These are phyloP conservation scores for Megaceryle maxima DNA, from an alignment of 2,113 vertebrate genomes.

Conservation along the genomic window DNA sequence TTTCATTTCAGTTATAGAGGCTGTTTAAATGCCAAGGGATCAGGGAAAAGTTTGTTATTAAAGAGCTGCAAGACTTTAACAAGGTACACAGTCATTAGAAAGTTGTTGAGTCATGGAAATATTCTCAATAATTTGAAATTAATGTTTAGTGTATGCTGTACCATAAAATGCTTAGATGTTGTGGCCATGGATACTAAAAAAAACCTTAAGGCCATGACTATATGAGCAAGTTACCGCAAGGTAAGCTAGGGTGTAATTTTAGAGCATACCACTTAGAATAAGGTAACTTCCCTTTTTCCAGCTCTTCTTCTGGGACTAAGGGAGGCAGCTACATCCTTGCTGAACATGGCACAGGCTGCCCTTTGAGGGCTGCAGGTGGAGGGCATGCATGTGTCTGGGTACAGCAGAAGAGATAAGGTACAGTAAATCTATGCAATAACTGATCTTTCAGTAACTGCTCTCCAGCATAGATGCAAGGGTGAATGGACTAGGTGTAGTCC, in stretches of 20 bases:
- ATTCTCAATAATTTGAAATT: slow-evolving; percentile 64
- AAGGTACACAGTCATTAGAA: slow-evolving; percentile 47
- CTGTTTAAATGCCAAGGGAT: slow-evolving; percentile 43
- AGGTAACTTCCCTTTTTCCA: slow-evolving; percentile 17
- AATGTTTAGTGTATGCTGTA: slow-evolving; percentile 41
- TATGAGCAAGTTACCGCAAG: slow-evolving; percentile 46
- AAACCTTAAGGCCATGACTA: slow-evolving; percentile 51
- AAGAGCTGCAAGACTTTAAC: slow-evolving; percentile 49
- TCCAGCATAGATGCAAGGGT: neutral
- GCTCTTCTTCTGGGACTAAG: neutral
- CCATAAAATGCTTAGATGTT: slow-evolving; percentile 54
- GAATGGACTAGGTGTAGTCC: neutral
- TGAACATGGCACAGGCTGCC: neutral
- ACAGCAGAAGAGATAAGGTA: neutral
- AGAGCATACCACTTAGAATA: neutral
- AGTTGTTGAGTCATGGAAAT: slow-evolving; percentile 63
- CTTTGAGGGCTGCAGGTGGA: neutral
- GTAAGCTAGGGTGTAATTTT: slow-evolving; percentile 34
- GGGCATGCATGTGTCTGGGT: neutral
- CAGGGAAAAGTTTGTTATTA: slow-evolving; percentile 47
- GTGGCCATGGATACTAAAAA: slow-evolving; percentile 47
- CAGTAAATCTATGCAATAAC: neutral
- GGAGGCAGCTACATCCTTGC: neutral
- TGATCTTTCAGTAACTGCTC: neutral
- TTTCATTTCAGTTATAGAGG: slow-evolving; percentile 29